Evolutionary conservation across 2,797 vertebrate genomes (phyloP), one percentile per base, ranked within the genome.

Genomic region (Apogon hyalosoma): DNA sequence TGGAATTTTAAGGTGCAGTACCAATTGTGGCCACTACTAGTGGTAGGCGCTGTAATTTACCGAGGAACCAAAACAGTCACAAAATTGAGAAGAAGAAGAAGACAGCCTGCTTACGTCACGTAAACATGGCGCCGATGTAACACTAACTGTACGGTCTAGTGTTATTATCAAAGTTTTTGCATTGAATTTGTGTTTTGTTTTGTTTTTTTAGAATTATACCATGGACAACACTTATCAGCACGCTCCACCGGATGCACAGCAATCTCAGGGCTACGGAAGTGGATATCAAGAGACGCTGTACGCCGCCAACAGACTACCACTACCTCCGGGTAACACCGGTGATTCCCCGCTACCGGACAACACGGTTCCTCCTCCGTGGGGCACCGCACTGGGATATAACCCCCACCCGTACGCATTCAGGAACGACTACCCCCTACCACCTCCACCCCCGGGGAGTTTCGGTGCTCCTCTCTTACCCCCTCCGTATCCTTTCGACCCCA

Each of bases 401-500:
- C 6, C 45, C 4, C 21, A 43, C 0, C 41, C 31, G 0, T 77
- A 70, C 47, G 70, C 47, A 1, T 63, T 41, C 36, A 40, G 53
- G 54, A 10, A 21, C 9, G 61, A 50, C 14, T 73, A 80, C 4
- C 47, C 64, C 2, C 15, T 61, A 1, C 43, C 74, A 12, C 0
- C 36, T 10, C 1, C 21, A 9, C 54, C 58, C 0, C 39, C 14
- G 16, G 69, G 48, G 3, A 45, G 72, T 6, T 82, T 67, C 9
- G 43, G 71, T 1, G 49, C 43, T 1, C 41, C 79, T 11, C 33
- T 2, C 9, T 41, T 75, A 6, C 43, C 65, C 0, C 63, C 51
- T 13, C 83, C 79, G 0, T 86, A 70, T 50, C 80, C 56, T 0
- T 94, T 92, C 24, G 84, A 93, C 50, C 87, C 84, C 2, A 81